phyloP scores from a whole-genome alignment of 2,113 vertebrate species.

The Chroicocephalus ridibundus region DNA sequence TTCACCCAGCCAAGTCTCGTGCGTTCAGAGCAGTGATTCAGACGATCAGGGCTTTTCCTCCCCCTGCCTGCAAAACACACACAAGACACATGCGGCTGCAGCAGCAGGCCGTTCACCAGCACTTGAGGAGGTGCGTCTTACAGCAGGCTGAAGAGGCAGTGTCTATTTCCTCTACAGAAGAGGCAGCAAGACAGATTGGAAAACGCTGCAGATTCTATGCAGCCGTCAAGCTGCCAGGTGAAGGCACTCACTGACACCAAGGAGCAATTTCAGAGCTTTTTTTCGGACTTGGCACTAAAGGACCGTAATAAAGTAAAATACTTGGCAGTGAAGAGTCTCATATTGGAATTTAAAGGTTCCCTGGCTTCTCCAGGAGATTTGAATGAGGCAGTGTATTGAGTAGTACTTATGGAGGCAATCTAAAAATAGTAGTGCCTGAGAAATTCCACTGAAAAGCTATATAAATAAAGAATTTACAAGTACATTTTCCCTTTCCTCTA shows the following conservation, averaged over 20 bases:
- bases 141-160: background rate
- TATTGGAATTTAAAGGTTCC: background rate
- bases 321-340: background rate
- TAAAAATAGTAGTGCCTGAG: background rate
- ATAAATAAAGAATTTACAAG: background rate
- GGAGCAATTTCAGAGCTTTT: background rate
- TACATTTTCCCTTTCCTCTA: background rate
- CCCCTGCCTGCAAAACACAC: background rate
- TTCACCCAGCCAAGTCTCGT: background rate
- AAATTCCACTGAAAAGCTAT: background rate
- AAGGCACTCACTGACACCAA: background rate
- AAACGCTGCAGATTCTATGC: background rate
- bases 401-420: background rate
- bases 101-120: background rate
- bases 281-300: background rate
- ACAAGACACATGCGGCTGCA: background rate
- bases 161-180: background rate
- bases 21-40: background rate
- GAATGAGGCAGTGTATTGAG: background rate
- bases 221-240: background rate
- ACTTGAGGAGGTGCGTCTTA: background rate
- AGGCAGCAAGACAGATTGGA: background rate
- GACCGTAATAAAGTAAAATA: background rate
- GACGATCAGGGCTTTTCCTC: background rate
- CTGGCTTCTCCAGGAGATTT: background rate